These are phyloP conservation scores for Venustoraphidia nigricollis DNA, from an alignment of 2,888 invertebrate species.

Conservation along the genomic window DNA sequence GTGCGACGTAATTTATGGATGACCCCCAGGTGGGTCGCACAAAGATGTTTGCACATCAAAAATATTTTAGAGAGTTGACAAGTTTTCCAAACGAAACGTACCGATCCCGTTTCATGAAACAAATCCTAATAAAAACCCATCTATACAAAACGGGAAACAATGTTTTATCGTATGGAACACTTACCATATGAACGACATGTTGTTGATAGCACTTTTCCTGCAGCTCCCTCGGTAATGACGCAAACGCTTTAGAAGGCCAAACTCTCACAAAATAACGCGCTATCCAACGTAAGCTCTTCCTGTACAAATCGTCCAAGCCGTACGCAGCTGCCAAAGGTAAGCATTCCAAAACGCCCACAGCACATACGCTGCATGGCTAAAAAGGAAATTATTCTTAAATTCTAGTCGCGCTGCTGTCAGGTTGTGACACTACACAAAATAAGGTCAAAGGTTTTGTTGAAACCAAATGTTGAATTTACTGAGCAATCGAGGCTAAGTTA, in stretches of 20 bases:
- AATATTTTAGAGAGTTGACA: no score
- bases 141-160: neutral
- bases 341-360: slow-evolving; percentile 74
- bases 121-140: neutral
- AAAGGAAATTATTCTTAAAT: slow-evolving; percentile 11
- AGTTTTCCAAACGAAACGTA: no score
- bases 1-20: no score
- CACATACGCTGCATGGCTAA: slow-evolving; percentile 78
- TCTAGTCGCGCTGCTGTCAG: neutral
- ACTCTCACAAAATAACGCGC: slow-evolving; percentile 73
- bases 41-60: no score
- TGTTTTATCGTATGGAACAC: slow-evolving; percentile 13
- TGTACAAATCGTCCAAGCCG: slow-evolving; percentile 73
- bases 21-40: no score
- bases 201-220: slow-evolving; percentile 73
- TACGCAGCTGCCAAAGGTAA: slow-evolving; percentile 73
- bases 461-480: neutral
- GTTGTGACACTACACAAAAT: slow-evolving; percentile 1
- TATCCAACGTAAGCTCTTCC: slow-evolving; percentile 76
- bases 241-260: slow-evolving; percentile 85
- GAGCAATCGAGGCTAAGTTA: no score
- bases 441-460: neutral
- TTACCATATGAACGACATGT: slow-evolving; percentile 59
- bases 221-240: slow-evolving; percentile 66
- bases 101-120: neutral